A percentile compares a stretch with the other conserved stretches of the same genome.
These are phyloP conservation scores for Drosophila sp. DNA, from an alignment of 1,140 invertebrate genomes.

Conservation along the genomic window DNA sequence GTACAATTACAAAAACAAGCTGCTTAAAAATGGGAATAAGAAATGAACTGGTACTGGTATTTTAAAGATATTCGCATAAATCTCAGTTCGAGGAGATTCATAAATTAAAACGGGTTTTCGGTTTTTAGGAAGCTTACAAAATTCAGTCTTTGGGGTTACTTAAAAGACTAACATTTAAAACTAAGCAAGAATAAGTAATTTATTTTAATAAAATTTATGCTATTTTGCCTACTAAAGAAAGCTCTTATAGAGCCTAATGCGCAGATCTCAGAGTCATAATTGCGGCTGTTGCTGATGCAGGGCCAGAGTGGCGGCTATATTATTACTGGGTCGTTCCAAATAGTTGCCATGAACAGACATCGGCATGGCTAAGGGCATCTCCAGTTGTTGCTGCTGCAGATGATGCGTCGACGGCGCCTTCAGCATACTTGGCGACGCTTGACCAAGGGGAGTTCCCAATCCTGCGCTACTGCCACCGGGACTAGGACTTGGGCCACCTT, in stretches of 20 bases:
- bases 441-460: constrained; percentile 48
- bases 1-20: constrained; percentile 46
- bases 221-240: constrained; percentile 63
- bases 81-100: constrained; percentile 34
- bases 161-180: constrained; percentile 39
- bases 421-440: constrained; percentile 58
- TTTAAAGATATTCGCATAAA: constrained; percentile 20
- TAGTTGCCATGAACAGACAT: constrained; percentile 40
- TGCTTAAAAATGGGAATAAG: constrained; percentile 6
- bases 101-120: constrained; percentile 24
- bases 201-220: constrained; percentile 13
- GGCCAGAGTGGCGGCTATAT: constrained; percentile 63
- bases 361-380: constrained; percentile 67
- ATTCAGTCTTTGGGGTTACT: constrained; percentile 77
- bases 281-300: constrained; percentile 75
- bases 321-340: constrained; percentile 63
- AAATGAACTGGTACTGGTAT: constrained; percentile 30
- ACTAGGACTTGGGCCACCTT: constrained; percentile 83
- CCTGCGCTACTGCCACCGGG: constrained; percentile 60
- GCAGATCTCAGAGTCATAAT: constrained; percentile 83
- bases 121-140: constrained; percentile 57
- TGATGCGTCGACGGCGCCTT: constrained; percentile 47
- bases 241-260: constrained; percentile 82
- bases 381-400: constrained; percentile 45
- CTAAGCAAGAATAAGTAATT: constrained; percentile 20